Conservation (phyloP, 2,888 invertebrate species). For the Drosophila ezoana region DNA sequence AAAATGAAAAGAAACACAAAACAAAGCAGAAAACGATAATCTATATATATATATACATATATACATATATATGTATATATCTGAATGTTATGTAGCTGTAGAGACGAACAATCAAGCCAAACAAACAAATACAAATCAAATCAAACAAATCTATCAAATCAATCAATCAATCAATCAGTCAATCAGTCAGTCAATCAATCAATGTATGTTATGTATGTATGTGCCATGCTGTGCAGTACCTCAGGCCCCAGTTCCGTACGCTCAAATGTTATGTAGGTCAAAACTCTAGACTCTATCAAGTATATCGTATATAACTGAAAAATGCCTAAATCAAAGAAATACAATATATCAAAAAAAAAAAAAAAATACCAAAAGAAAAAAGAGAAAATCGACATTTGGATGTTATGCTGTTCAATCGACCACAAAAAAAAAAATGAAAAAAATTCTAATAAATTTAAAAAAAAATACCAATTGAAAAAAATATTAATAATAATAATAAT, state of each 20-base stretch:
- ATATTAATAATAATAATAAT: conserved; percentile 4
- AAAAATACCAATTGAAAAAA: conserved; percentile 19
- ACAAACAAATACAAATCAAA: background rate
- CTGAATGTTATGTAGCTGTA: conserved; percentile 16
- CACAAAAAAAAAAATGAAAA: conserved; percentile 22
- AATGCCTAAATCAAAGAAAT: conserved; percentile 15
- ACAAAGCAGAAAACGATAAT: conserved; percentile 37
- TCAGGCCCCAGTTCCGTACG: conserved; percentile 76
- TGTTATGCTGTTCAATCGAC: conserved; percentile 84
- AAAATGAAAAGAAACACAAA: conserved; percentile 51
- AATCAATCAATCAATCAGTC: conserved; percentile 16
- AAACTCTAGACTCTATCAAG: conserved; percentile 15
- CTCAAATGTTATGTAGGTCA: conserved; percentile 44
- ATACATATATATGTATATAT: conserved; percentile 13
- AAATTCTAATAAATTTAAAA: conserved; percentile 12
- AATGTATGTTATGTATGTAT: conserved; percentile 64
- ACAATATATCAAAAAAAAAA: conserved; percentile 23
- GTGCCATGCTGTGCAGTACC: conserved; percentile 86
- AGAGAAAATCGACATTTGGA: conserved; percentile 84
- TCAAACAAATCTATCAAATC: conserved; percentile 16
- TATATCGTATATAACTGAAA: conserved; percentile 24
- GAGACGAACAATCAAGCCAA: conserved; percentile 23
- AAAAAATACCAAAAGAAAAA: conserved; percentile 38
- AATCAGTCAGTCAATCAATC: conserved; percentile 23
- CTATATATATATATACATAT: background rate